These are phyloP conservation scores for Diloba caeruleocephala DNA, from an alignment of 2,888 invertebrate species.

Conservation along the genomic window DNA sequence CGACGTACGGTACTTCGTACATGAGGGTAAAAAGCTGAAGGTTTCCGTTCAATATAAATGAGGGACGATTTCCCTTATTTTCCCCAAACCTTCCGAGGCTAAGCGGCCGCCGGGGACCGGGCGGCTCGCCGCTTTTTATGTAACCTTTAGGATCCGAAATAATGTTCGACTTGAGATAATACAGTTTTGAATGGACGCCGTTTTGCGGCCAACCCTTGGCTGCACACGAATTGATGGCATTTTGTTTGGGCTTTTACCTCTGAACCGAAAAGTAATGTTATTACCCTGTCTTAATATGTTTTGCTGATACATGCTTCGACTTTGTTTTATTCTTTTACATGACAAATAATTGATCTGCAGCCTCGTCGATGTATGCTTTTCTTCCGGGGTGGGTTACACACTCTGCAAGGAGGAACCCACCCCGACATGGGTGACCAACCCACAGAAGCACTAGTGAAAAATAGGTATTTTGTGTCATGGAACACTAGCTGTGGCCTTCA, in stretches of 20 bases:
- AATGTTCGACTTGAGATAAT: constrained; percentile 68
- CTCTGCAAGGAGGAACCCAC: too few species aligned
- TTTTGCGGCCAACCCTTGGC: constrained; percentile 54
- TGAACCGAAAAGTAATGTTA: constrained; percentile 23
- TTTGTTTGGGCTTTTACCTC: constrained; percentile 42
- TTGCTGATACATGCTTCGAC: constrained; percentile 18
- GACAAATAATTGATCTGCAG: too few species aligned
- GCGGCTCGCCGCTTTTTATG: constrained; percentile 72
- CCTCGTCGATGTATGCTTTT: too few species aligned
- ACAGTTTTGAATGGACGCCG: constrained; percentile 67
- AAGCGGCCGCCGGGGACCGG: constrained; percentile 80
- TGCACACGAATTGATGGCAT: constrained; percentile 52
- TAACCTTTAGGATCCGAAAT: constrained; percentile 67
- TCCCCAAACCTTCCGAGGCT: constrained; percentile 72
- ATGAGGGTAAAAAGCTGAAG: constrained; percentile 60
- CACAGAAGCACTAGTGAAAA: too few species aligned
- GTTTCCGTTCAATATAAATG: constrained; percentile 82
- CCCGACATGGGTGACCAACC: too few species aligned
- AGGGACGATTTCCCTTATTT: constrained; percentile 80
- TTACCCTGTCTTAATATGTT: constrained; percentile 26
- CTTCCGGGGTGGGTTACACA: too few species aligned
- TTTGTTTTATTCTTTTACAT: too few species aligned
- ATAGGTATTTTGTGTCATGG: too few species aligned
- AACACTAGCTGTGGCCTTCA: too few species aligned
- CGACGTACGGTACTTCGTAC: constrained; percentile 38